Conservation (phyloP, 2,797 vertebrate genomes). For the Schizothorax lantsangensis region DNA sequence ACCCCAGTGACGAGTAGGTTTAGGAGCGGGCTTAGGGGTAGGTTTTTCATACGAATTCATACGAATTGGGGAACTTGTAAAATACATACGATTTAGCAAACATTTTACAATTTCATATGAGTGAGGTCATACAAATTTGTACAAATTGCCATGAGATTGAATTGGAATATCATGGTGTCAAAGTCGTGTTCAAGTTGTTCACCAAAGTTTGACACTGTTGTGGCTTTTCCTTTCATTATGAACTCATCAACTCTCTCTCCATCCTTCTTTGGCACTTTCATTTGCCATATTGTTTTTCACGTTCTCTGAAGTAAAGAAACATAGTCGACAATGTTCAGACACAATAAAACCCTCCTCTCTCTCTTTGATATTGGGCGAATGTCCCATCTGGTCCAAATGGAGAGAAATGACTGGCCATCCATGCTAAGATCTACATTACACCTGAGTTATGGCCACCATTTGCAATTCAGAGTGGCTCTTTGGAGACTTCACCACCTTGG, state of each 20-base stretch:
- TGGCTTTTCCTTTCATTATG: slow-evolving; percentile 3
- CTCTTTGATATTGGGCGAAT: slow-evolving; percentile 58
- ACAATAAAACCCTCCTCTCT: slow-evolving; percentile 73
- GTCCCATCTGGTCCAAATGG: slow-evolving; percentile 85
- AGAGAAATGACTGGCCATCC: slow-evolving; percentile 81
- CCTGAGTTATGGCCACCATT: slow-evolving; percentile 94
- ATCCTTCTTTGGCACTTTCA: slow-evolving; percentile 18
- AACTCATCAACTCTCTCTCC: slow-evolving; percentile 43
- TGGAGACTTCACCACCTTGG: slow-evolving; percentile 87
- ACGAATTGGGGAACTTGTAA: too few species aligned
- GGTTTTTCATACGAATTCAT: too few species aligned
- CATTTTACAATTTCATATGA: neutral
- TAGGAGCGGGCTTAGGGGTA: too few species aligned
- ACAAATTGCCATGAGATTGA: neutral
- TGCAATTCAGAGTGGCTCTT: slow-evolving; percentile 95
- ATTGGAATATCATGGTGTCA: neutral
- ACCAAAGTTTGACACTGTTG: slow-evolving; percentile 1
- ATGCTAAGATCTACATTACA: slow-evolving; percentile 92
- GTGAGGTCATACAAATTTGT: neutral
- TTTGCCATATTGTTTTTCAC: slow-evolving; percentile 31
- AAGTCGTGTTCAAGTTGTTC: neutral
- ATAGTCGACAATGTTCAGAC: slow-evolving; percentile 73
- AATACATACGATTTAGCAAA: neutral
- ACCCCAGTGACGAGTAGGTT: too few species aligned
- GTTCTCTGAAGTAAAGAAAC: slow-evolving; percentile 65